Evolutionary conservation across 2,888 invertebrate genomes (phyloP), one percentile per base, ranked within the genome.

Genomic region (Osedax frankpressi): DNA sequence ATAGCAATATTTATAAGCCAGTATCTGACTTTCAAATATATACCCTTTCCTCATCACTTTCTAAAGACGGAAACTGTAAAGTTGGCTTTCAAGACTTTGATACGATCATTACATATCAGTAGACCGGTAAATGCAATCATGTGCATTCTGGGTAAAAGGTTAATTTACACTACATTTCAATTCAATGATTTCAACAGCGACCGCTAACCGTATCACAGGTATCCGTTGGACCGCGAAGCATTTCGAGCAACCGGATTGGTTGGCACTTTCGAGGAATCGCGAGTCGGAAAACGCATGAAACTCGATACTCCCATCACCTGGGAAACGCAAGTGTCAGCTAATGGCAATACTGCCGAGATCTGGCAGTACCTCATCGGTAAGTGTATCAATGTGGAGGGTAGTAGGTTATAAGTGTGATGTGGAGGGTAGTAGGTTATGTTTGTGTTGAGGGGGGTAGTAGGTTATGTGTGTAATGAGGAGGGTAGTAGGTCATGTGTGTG

Each of bases 261-360:
- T 1, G 86, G 85, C 0, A 78, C 78, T 30, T 86, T 81, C 80
- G 84, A 86, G 25, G 80, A 82, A 71, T 80, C 80, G 73, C 76
- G 78, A 63, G 82, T 84, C 11, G 85, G 85, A 1, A 84, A 84
- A 76, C 78, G 86, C 70, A 86, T 86, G 86, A 85, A 85, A 76
- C 80, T 86, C n/a, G 82, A 84, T 2, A 80, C 81, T 27, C 86
- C 86, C 2, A 84, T 85, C 77, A 86, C 86, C 2, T 86, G 86
- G 86, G 86, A 86, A 76, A 86, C 86, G 0, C 85, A 85, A 77
- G 80, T 86, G 60, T 83, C 85, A 1, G 76, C 81, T 27, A 81
- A 82, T 75, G 86, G 86, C 60, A 86, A 86, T 79, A 86, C 84
- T 76, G 82, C 86, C 0, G 75, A 79, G 3, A 82, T 84, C 2